Evolutionary conservation across 2,113 vertebrate species (phyloP).

Genomic region (Benitochromis conjunctus): DNA sequence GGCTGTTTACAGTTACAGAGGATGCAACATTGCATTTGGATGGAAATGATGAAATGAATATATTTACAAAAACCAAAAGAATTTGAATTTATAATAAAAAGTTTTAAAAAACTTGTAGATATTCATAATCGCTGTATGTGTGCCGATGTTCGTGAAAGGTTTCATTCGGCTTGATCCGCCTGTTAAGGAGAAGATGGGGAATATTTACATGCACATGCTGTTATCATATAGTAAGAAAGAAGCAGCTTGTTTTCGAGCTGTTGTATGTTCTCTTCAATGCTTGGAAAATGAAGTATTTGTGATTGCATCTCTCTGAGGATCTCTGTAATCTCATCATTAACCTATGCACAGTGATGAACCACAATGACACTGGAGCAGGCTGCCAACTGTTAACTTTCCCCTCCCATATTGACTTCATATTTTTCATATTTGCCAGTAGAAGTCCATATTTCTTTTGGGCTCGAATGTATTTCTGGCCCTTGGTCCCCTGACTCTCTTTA

Average conservation of each 20-base stretch:
- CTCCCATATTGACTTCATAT: background rate
- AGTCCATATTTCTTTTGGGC: background rate
- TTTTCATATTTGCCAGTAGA: constrained; percentile 7
- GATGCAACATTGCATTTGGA: background rate
- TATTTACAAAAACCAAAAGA: background rate
- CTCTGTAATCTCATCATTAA: constrained; percentile 15
- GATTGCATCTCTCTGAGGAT: background rate
- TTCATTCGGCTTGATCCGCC: background rate
- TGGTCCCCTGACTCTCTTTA: background rate
- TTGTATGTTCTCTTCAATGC: background rate
- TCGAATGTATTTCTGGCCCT: background rate
- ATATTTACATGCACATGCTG: background rate
- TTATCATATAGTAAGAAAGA: background rate
- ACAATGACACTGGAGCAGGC: background rate
- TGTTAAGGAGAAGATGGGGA: background rate
- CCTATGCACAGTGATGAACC: background rate
- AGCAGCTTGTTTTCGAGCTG: background rate
- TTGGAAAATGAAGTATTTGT: background rate
- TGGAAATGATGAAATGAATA: background rate
- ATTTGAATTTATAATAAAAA: background rate
- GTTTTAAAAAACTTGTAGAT: background rate
- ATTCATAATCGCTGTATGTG: background rate
- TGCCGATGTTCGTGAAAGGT: background rate
- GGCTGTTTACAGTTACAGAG: background rate
- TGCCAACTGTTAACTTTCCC: constrained; percentile 5